A percentile compares a stretch with the other conserved stretches of the same genome.
These are phyloP conservation scores for Gyps fulvus DNA, from an alignment of 2,113 vertebrate genomes.

Conservation along the genomic window DNA sequence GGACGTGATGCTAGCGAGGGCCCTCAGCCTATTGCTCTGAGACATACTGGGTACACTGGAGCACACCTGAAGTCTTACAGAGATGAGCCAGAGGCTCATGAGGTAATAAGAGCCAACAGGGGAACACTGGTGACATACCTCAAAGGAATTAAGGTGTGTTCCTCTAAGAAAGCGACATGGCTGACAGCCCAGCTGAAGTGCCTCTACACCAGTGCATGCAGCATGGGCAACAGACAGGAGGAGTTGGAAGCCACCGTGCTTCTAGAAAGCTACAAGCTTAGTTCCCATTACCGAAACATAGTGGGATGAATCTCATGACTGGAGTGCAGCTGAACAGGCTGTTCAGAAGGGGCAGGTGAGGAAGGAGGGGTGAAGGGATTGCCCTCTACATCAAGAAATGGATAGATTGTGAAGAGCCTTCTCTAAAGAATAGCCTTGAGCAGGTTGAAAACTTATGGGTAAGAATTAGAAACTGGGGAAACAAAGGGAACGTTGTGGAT, in stretches of 20 bases:
- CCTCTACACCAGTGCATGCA: not conserved
- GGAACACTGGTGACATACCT: not conserved
- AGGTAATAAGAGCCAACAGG: not conserved
- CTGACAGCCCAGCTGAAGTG: no score
- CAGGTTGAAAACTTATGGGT: not conserved
- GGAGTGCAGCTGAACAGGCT: not conserved
- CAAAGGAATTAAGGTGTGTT: not conserved
- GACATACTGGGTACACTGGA: no score
- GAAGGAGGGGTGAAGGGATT: not conserved
- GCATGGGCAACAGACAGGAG: not conserved
- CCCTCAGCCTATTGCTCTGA: not conserved
- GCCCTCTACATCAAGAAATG: not conserved
- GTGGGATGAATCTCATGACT: not conserved
- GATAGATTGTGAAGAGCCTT: not conserved
- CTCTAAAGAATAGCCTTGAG: not conserved
- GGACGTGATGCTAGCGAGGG: not conserved
- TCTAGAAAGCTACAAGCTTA: not conserved
- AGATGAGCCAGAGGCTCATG: not conserved
- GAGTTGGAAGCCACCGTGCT: no score
- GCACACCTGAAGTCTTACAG: not conserved
- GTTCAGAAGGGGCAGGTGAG: not conserved
- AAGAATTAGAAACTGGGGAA: not conserved
- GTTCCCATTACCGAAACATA: not conserved
- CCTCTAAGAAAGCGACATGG: not conserved
- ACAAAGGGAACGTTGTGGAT: not conserved